phyloP scores from a whole-genome alignment of 1,140 invertebrate species.

The Bombus consobrinus region DNA sequence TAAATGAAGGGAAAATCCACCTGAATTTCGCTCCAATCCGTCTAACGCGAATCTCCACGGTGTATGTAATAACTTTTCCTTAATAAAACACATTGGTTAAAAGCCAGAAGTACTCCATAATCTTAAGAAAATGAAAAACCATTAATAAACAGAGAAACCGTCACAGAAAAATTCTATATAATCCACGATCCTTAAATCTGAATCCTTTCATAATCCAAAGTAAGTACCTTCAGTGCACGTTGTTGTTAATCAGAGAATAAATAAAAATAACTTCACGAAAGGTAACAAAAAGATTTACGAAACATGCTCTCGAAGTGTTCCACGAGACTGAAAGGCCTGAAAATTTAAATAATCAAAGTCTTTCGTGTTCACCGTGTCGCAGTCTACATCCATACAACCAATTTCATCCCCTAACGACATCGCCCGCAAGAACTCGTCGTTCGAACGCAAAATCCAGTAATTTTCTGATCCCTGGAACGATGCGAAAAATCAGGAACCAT shows the following conservation, averaged over 20 bases:
- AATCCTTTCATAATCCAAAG: not conserved
- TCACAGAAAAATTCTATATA: not conserved
- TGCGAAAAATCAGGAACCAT: not conserved
- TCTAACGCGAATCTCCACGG: constrained; percentile 10
- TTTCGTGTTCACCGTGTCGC: not conserved
- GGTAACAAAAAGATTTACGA: not conserved
- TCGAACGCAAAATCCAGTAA: not conserved
- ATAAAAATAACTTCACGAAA: not conserved
- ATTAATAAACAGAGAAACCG: not conserved
- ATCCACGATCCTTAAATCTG: not conserved
- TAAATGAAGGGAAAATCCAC: not conserved
- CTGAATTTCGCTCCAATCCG: not conserved
- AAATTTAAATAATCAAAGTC: not conserved
- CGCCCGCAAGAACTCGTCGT: not conserved
- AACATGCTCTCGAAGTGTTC: not conserved
- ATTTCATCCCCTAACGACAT: not conserved
- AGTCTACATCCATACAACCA: not conserved
- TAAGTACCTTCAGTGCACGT: not conserved
- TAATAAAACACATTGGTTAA: constrained; percentile 29
- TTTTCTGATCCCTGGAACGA: not conserved
- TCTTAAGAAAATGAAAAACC: not conserved
- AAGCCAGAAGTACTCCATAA: not conserved
- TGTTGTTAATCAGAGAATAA: not conserved
- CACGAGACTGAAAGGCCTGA: not conserved
- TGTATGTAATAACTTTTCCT: constrained; percentile 28